Base-by-base conservation (phyloP, 2,888 invertebrate species). In the Cosmia trapezina region DNA sequence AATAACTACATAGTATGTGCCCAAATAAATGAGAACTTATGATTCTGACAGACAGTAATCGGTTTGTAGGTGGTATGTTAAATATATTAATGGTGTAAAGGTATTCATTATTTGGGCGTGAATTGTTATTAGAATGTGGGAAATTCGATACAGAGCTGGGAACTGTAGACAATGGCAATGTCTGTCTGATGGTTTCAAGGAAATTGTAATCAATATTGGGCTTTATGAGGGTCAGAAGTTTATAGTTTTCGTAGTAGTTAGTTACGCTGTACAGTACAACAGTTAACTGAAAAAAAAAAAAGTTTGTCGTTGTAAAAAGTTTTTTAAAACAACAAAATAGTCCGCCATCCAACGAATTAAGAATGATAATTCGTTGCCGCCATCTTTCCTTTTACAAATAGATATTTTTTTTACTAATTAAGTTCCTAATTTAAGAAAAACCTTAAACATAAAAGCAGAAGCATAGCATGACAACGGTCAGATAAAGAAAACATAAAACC, bases 51-150 rank as follows among this genome's bases (percentile, higher is more conserved):
- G 53, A 59, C 62, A 64, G 28, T 78, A 69, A 69, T 69, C 65
- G 51, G 68, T 68, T 61, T 61, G 33, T 65, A 76, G 60, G 37
- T 57, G 22, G 37, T 57, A 49, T 43, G 45, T 56, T 12, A 74
- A 19, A 54, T 45, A 54, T 45, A 22, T 60, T 1, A 73, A 72
- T 54, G 12, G 7, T 61, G 80, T 62, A 51, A 56, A 57, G 33
- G 51, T 61, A 77, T 61, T 54, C 43, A 81, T 78, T 81, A 81
- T 67, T 83, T 67, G 61, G 53, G 33, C 78, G 79, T 78, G 47
- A 67, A 70, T 83, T 64, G 51, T 57, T 43, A 78, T 65, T 12
- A 37, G 51, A 77, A 56, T 69, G 82, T 82, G 78, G 82, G 82
- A 78, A 82, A 43, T 69, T 49, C 12, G 68, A 64, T 64, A 51